Conservation (phyloP, 2,113 vertebrate species). For the Onychostoma macrolepis region DNA sequence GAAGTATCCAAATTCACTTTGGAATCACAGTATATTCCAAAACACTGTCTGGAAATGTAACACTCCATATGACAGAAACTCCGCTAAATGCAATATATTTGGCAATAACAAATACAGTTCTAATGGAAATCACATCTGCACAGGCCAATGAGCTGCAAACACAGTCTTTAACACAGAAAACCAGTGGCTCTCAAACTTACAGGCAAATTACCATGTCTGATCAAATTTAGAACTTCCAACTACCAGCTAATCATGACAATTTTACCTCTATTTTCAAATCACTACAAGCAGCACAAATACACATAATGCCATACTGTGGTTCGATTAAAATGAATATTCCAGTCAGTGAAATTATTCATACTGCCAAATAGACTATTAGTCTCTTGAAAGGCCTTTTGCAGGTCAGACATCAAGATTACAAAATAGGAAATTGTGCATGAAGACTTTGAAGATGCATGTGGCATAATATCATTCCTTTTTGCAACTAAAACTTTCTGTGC, state of each 20-base stretch:
- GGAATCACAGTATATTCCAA: not conserved
- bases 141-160: not conserved
- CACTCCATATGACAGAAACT: not conserved
- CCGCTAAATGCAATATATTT: not conserved
- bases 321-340: not conserved
- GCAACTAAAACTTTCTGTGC: not conserved
- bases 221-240: not conserved
- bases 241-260: not conserved
- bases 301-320: not conserved
- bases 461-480: not conserved
- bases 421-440: not conserved
- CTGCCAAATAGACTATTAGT: not conserved
- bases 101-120: not conserved
- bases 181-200: not conserved
- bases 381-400: not conserved
- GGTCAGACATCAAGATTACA: not conserved
- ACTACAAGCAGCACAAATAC: not conserved
- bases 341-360: not conserved
- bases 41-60: constrained; percentile 19
- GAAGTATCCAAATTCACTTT: not conserved
- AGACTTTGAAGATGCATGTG: not conserved
- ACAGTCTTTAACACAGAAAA: not conserved
- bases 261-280: not conserved
- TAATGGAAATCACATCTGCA: constrained; percentile 10
- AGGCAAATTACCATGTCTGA: not conserved